Conservation (phyloP, 2,888 invertebrate genomes). For the Scotopteryx bipunctaria region DNA sequence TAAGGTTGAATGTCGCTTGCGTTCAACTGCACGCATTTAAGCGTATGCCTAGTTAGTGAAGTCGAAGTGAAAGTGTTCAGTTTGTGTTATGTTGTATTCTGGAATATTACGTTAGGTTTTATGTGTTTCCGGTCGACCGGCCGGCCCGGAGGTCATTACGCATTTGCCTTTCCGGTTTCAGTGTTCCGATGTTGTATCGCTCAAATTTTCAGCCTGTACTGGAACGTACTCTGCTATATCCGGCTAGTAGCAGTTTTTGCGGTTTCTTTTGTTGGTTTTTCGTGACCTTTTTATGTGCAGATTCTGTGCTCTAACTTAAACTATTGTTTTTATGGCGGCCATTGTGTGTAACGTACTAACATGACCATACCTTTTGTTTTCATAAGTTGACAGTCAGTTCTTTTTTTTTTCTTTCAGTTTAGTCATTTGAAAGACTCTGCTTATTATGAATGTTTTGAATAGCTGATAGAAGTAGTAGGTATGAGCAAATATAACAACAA, state of each 20-base stretch:
- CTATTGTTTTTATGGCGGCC: no score
- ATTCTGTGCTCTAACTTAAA: no score
- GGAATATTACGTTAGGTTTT: constrained; percentile 43
- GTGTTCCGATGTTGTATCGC: constrained; percentile 32
- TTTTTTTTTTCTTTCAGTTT: no score
- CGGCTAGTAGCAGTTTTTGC: constrained; percentile 29
- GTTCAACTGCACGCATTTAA: not conserved
- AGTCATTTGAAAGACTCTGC: no score
- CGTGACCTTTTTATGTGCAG: constrained; percentile 1
- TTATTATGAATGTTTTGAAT: no score
- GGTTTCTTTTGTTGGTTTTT: constrained; percentile 10
- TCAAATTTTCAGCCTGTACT: constrained; percentile 38
- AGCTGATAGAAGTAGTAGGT: no score
- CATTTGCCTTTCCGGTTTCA: constrained; percentile 45
- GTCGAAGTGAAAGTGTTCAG: not conserved
- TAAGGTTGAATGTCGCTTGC: not conserved
- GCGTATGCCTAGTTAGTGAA: not conserved
- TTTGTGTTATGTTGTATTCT: constrained; percentile 1
- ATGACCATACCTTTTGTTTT: no score
- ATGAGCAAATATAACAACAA: no score
- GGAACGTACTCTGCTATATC: constrained; percentile 39
- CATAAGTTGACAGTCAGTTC: no score
- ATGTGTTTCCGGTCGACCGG: constrained; percentile 45
- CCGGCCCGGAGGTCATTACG: constrained; percentile 47
- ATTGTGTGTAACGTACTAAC: no score